Evolutionary conservation across 2,797 vertebrate genomes (phyloP).

Genomic region (Coranthus polyacanthus): DNA sequence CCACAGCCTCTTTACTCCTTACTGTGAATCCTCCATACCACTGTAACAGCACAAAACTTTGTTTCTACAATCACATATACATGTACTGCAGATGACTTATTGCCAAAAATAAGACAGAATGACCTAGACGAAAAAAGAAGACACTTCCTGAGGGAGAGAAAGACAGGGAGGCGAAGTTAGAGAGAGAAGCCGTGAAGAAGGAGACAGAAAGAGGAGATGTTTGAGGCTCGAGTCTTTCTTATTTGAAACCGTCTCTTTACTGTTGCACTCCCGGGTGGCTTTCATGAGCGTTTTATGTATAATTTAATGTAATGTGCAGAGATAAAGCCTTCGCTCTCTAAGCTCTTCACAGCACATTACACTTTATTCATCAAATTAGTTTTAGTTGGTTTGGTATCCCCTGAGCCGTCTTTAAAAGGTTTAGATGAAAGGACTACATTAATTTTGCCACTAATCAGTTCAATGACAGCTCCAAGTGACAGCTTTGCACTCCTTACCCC

Average conservation of each 20-base stretch:
- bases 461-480: constrained; percentile 78
- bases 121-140: constrained; percentile 62
- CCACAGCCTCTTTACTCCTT: background rate
- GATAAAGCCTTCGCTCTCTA: constrained; percentile 81
- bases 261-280: constrained; percentile 76
- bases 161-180: constrained; percentile 18
- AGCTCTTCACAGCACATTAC: constrained; percentile 83
- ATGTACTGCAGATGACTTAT: constrained; percentile 44
- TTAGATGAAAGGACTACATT: constrained; percentile 84
- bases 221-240: constrained; percentile 63
- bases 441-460: constrained; percentile 85
- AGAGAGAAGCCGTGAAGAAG: constrained; percentile 36
- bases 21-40: no score
- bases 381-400: constrained; percentile 82
- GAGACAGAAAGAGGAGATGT: constrained; percentile 57
- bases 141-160: constrained; percentile 63
- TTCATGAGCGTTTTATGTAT: constrained; percentile 82
- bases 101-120: constrained; percentile 53
- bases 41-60: no score
- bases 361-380: constrained; percentile 87
- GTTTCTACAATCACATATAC: constrained; percentile 41
- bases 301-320: constrained; percentile 83
- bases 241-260: constrained; percentile 70
- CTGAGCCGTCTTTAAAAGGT: constrained; percentile 84
- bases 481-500: constrained; percentile 65